Evolutionary conservation across 2,888 invertebrate genomes (phyloP), one percentile per base, ranked within the genome.

Genomic region (Stenolophus ochropezus): DNA sequence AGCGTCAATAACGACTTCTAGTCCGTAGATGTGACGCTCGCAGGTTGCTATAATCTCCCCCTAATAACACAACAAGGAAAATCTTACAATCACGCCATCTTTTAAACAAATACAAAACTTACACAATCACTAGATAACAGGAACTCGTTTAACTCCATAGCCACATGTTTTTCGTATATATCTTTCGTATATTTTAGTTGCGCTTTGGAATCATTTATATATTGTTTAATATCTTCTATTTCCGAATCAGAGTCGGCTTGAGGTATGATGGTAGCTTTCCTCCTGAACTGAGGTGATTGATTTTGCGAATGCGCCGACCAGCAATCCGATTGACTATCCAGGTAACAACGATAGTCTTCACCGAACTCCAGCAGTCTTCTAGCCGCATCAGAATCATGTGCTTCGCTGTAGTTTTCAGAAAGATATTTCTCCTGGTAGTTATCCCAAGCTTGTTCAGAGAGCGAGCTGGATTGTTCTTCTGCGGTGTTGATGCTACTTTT

Each of bases 391-490:
- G 96, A 94, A 88, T 97, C 97, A 4, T 94, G 93, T 65, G 94
- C 93, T 90, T 97, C 97, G 82, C 97, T 97, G 89, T 97, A 97
- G 23, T 96, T 94, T 88, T 97, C 97, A 51, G 96, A 96, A 89
- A 96, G 94, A 89, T 97, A 97, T 89, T 96, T 97, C 88, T 97
- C 97, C 95, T 97, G 90, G 91, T 97, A 98, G 89, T 96, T 96
- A 89, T 98, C 98, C 98, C 98, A 98, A 69, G 97, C 96, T 86
- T 96, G 96, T 89, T 97, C 97, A 0, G 96, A 96, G 88, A 96
- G 94, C n/a, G 93, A 93, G 86, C 96, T 96, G 86, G 94, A 94
- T 85, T 94, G 94, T 87, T 94, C 94, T 87, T 95, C 95, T 0
- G 93, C 92, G 0, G 92, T 92, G 83, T 90, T 89, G 53, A 92